Percentiles rank a stretch among this genome's conserved stretches.
phyloP scores from a whole-genome alignment of 30 jellyfish, hydroid and myxozoan genomes.

The Aurelia sp. region DNA sequence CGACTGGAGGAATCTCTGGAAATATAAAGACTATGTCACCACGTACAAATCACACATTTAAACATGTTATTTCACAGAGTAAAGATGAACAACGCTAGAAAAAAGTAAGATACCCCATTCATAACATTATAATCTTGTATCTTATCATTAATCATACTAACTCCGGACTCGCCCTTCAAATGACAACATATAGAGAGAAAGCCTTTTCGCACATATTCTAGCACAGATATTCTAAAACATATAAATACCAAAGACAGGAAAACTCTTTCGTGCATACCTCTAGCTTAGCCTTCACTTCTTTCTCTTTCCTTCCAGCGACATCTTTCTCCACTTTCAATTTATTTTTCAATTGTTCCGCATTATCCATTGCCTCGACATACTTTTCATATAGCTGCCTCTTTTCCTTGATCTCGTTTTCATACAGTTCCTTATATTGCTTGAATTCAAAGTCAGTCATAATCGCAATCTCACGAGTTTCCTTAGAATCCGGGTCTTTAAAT shows the following conservation, averaged over 20 bases:
- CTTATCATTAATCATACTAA: no score
- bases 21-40: no score
- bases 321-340: conserved; percentile 26
- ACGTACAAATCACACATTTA: no score
- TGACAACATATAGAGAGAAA: no score
- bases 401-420: conserved; percentile 29
- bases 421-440: conserved; percentile 4
- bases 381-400: conserved; percentile 12
- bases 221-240: background rate
- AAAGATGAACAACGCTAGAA: no score
- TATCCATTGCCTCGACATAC: conserved; percentile 33
- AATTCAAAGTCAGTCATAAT: conserved; percentile 37
- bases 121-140: no score
- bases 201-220: no score
- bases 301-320: conserved; percentile 22
- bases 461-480: conserved; percentile 16
- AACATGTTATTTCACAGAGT: no score
- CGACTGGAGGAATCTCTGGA: no score
- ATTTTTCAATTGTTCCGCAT: conserved; percentile 29
- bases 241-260: background rate
- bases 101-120: no score
- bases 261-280: conserved; percentile 46
- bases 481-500: background rate
- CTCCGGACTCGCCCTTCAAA: no score
- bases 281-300: conserved; percentile 27